phyloP scores from a whole-genome alignment of 2,888 invertebrate species.

The Drosophila antonietae region DNA sequence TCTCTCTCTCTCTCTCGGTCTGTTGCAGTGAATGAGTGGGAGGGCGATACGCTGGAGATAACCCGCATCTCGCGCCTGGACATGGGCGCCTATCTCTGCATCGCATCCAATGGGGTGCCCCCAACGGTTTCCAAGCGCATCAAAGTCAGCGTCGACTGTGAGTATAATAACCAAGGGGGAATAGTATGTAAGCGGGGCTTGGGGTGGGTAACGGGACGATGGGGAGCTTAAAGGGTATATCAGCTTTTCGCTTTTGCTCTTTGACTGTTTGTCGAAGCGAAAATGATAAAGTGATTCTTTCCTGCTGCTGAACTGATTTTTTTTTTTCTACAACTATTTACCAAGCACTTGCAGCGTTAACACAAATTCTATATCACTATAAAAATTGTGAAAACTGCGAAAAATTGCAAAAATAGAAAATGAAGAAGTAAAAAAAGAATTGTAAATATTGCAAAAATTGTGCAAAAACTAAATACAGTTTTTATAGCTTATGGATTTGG shows the following conservation, averaged over 20 bases:
- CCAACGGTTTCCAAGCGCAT: constrained; percentile 96
- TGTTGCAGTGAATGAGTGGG: constrained; percentile 91
- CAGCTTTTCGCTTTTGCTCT: constrained; percentile 20
- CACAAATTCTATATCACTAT: constrained; percentile 20
- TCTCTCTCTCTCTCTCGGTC: background rate
- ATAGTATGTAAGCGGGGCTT: too few species aligned
- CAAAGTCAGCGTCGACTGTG: constrained; percentile 97
- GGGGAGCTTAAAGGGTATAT: background rate
- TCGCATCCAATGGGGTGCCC: constrained; percentile 94
- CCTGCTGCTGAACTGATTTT: constrained; percentile 17
- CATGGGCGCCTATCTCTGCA: constrained; percentile 97
- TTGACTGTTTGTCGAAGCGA: constrained; percentile 32
- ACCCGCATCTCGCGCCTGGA: constrained; percentile 93
- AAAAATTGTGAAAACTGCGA: constrained; percentile 14
- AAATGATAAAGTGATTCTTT: constrained; percentile 55
- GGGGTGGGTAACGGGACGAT: background rate
- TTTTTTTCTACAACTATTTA: constrained; percentile 24
- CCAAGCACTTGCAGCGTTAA: constrained; percentile 28
- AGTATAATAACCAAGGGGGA: constrained; percentile 85
- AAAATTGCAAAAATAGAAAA: constrained; percentile 6
- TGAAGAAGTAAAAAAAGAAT: background rate
- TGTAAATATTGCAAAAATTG: constrained; percentile 28
- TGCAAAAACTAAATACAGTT: constrained; percentile 35
- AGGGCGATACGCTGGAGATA: constrained; percentile 94
- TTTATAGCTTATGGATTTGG: constrained; percentile 24